Base-by-base conservation (phyloP, 2,113 vertebrate genomes). In the Podiceps cristatus region DNA sequence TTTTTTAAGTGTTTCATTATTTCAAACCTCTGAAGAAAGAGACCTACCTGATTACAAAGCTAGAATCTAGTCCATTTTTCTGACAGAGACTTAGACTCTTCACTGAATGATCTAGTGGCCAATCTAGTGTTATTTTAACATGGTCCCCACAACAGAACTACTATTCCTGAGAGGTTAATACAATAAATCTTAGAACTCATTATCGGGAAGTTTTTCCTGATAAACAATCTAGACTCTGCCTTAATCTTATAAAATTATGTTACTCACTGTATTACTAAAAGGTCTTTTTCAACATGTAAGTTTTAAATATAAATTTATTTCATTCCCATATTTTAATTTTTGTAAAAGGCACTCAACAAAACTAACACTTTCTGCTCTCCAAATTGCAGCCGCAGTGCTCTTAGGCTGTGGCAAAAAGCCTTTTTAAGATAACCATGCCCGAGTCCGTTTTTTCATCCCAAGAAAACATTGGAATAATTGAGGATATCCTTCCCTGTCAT, bases 371-470 rank as follows among this genome's bases (percentile, higher is more conserved):
- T 92, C 17, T 58, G 37, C 56, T 89, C 53, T 86, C 59, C 27
- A 55, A 93, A 76, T 55, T 25, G 23, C 0, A 0, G 49, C 40
- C 22, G 45, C n/a, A 31, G 79, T 16, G 2, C 3, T 0, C 52
- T 45, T 49, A 56, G 27, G 28, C 42, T 69, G 28, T 11, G 28
- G 59, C 8, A 13, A 81, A 88, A 73, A 59, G 18, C 25, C 15
- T 73, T 72, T 67, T 83, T 73, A 71, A 93, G 76, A 74, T 58
- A 91, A 47, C 33, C 42, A 63, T 10, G 25, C 37, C 55, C 29
- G 71, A 63, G 17, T 12, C 3, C 5, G 1, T 8, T 47, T 76
- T 80, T 63, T 73, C 29, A 58, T 52, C 47, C 69, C 53, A 77
- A 58, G 40, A 90, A 92, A 88, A 56, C 49, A 83, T 3, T 5